Percentiles rank a stretch among this genome's conserved stretches.
Evolutionary conservation across 2,797 vertebrate genomes (phyloP).

Genomic region (Rachycentron canadum): DNA sequence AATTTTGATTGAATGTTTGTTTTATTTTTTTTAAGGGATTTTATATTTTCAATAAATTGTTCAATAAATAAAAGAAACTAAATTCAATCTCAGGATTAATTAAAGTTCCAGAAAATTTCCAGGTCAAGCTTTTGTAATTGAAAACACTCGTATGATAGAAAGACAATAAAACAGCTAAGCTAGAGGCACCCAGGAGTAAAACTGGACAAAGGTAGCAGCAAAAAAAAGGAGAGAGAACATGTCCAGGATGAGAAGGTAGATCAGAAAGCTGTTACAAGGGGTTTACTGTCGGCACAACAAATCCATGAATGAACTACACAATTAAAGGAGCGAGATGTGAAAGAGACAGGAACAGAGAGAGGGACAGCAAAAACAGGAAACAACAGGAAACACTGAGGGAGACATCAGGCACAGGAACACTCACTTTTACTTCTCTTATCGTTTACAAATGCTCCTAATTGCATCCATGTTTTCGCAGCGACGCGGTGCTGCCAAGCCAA

Average conservation of each 20-base stretch:
- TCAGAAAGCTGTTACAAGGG: slow-evolving; percentile 49
- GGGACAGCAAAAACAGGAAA: slow-evolving; percentile 1
- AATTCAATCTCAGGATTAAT: not conserved
- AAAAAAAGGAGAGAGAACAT: slow-evolving; percentile 18
- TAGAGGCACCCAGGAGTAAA: not conserved
- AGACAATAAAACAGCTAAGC: not conserved
- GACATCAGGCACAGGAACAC: slow-evolving; percentile 55
- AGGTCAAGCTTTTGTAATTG: not conserved
- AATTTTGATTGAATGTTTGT: not conserved
- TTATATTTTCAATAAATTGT: not conserved
- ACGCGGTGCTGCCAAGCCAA: slow-evolving; percentile 66
- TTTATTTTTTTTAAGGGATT: not conserved
- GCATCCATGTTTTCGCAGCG: slow-evolving; percentile 71
- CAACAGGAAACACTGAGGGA: slow-evolving; percentile 28
- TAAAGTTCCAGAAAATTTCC: not conserved
- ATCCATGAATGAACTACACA: slow-evolving; percentile 53
- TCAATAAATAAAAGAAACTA: not conserved
- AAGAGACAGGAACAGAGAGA: slow-evolving; percentile 40
- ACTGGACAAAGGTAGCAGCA: slow-evolving; percentile 23
- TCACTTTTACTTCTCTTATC: slow-evolving; percentile 75
- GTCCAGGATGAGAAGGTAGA: slow-evolving; percentile 45
- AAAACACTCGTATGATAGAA: not conserved
- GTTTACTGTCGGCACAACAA: slow-evolving; percentile 43
- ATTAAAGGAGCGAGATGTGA: slow-evolving; percentile 49
- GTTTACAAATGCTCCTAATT: slow-evolving; percentile 77